Evolutionary conservation across 2,888 invertebrate genomes (phyloP).

Genomic region (Lithophane semibrunnea): DNA sequence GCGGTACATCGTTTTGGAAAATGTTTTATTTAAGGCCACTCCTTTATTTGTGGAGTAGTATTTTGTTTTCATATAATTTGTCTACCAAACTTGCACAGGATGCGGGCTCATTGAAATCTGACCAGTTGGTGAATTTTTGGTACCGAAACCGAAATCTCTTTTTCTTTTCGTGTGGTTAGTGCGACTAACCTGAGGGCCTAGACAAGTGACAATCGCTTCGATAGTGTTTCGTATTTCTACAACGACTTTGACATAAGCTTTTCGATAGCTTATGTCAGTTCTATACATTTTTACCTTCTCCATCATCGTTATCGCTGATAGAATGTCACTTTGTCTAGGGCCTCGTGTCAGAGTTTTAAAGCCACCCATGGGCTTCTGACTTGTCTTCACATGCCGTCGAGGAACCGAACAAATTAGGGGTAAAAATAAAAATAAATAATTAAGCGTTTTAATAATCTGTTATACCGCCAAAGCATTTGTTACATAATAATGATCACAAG

Average conservation of each 20-base stretch:
- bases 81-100: not conserved
- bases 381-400: no score
- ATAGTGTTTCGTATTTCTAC: no score
- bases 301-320: no score
- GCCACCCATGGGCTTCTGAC: no score
- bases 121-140: not conserved
- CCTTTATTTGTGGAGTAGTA: not conserved
- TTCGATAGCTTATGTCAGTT: no score
- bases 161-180: no score
- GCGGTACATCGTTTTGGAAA: not conserved
- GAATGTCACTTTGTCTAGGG: no score
- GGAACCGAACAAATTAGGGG: not conserved
- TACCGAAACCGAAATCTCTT: not conserved
- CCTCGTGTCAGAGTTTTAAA: no score
- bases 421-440: not conserved
- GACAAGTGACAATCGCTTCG: no score
- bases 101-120: not conserved
- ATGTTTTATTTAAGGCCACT: not conserved
- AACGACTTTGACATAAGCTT: no score
- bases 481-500: slow-evolving; percentile 13
- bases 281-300: no score
- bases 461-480: slow-evolving; percentile 12
- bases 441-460: not conserved
- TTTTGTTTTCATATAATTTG: slow-evolving; percentile 2
- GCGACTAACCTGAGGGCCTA: no score